Base-by-base conservation (phyloP, 1,140 invertebrate genomes). In the Pachypsylla venusta region DNA sequence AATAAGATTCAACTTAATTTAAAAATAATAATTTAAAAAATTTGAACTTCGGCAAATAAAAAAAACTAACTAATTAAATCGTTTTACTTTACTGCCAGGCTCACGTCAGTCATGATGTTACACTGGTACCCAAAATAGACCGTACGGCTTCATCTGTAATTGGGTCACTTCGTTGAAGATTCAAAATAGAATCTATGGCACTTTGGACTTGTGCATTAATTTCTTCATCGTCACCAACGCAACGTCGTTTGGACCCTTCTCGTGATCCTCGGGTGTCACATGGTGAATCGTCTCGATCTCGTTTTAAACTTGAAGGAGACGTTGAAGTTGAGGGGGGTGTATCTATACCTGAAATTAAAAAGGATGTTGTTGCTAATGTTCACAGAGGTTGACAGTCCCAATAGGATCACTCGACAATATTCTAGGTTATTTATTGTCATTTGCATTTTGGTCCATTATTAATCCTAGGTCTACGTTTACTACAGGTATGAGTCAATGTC, bases 151-250 rank as follows among this genome's bases (percentile, higher is more conserved):
- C 76, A 60, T 78, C 76, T 54, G 77, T 67, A 42, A 74, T 71
- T 56, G 71, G 67, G 64, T 78, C 74, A 56, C 63, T 60, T 27
- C 65, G 63, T 65, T 84, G 83, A 60, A 85, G 70, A 70, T 84
- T 85, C 25, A 85, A 72, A 64, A 87, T 86, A 65, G 82, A 84
- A 65, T 86, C 83, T 58, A 86, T 86, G 54, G 84, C 84, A 62
- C 80, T 83, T 68, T 85, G 82, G 35, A 86, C 83, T 67, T 87
- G 84, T 10, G 83, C 81, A 59, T 81, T 83, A 42, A 86, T 82
- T 61, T 82, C 77, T 53, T 68, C 66, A 54, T 67, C 64, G 30
- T 35, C 30, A 10, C 30, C 30, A 10, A 35, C n/a, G n/a, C 30
- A 35, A 7, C 7, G 7, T 35, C 30, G 30, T n/a, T 35, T 35